Base-by-base conservation (phyloP, 2,797 vertebrate species). In the Ibycter americanus region DNA sequence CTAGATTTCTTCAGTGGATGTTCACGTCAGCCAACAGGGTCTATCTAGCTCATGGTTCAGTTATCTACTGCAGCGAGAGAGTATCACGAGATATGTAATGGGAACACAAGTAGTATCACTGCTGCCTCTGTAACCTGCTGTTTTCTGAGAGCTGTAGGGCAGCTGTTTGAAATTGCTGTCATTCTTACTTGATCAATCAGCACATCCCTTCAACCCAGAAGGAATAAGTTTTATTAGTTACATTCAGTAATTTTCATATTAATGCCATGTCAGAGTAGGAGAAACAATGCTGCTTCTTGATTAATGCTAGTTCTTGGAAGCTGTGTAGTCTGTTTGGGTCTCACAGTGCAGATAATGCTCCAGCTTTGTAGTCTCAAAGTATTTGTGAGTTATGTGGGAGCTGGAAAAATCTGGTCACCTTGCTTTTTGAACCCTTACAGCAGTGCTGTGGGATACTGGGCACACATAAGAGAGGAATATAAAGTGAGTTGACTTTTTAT, bases 61-160 rank as follows among this genome's bases (percentile, higher is more conserved):
- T 68, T 89, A 12, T 12, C 36, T 83, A 5, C 17, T 66, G 52
- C 27, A 55, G 11, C 4, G 36, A 78, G 61, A 29, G 23, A 51
- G 4, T 34, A 27, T 21, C 13, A 51, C 58, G 62, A 77, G 34
- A 8, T 40, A 13, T 0, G 17, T 20, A n/a, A 1, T 55, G 52
- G 29, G 79, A 85, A 15, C 34, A 52, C 31, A 44, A 80, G 12
- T 44, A 29, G 14, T 46, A 12, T 56, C 34, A 32, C 23, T 81
- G 49, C 55, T 80, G 27, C 47, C 46, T 88, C 49, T 65, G 74
- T 82, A 83, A 83, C 80, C 34, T 90, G 65, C 68, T 94, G 54
- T 46, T 67, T 76, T 34, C 66, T 61, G 73, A 61, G 72, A 90
- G 52, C 66, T 65, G 26, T 76, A 38, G 73, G 66, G 40, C 76